Base-by-base conservation (phyloP, 1,140 invertebrate genomes). In the Pantala flavescens region DNA sequence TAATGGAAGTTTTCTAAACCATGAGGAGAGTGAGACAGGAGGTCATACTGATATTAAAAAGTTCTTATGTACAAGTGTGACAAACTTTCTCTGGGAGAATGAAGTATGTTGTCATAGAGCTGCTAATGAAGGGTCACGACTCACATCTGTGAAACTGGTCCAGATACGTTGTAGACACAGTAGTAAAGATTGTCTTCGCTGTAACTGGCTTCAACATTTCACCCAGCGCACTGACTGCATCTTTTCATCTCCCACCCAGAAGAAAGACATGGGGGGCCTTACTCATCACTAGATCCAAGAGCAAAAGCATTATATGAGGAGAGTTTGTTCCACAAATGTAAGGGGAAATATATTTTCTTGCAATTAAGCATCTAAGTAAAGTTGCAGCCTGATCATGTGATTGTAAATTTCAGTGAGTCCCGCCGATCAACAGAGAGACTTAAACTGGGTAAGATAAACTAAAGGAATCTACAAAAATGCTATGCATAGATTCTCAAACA, bases 271-370 rank as follows among this genome's bases (percentile, higher is more conserved):
- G 3, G 49, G 49, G 43, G 49, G 49, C n/a, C 49, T 21, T 63
- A 63, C n/a, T 63, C 49, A 63, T 63, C 49, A 19, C 49, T 63
- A 63, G 49, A 63, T 63, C 49, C 49, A 63, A 63, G 49, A 63
- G 49, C 49, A 63, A 63, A 63, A 63, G 49, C 49, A 63, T 7
- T 63, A 12, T 19, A 63, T 63, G 49, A 63, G 49, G 49, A 63
- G 14, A 21, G n/a, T 21, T 19, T 16, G 14, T 63, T 21, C n/a
- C 49, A 63, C 14, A 21, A 3, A 63, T 5, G 28, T 36, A 36
- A 36, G 28, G 49, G 14, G 49, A 63, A 63, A 63, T 19, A 7
- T 7, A 3, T 63, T 63, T 63, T 63, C 49, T 63, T 14, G 12
- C 49, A 63, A 63, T 19, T 7, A 19, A 63, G 49, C 49, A 63